A percentile compares a stretch with the other conserved stretches of the same genome.
These are phyloP conservation scores for Bovichtus variegatus DNA, from an alignment of 2,797 vertebrate species.

Conservation along the genomic window DNA sequence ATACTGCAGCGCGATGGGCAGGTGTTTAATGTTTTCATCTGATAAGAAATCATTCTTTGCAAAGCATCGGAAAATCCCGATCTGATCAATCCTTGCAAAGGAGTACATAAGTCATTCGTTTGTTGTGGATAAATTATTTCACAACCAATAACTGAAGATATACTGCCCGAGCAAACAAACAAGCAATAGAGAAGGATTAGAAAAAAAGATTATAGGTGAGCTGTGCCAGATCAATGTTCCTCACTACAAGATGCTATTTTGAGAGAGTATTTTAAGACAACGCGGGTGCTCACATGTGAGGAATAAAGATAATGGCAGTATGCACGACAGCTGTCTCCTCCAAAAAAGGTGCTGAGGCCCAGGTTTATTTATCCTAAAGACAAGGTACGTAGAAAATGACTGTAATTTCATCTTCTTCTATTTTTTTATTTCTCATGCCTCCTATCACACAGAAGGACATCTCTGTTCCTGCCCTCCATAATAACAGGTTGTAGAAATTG, in stretches of 20 bases:
- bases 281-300: not conserved
- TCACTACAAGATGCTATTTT: not conserved
- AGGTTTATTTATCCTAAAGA: conserved; percentile 13
- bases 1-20: not conserved
- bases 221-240: not conserved
- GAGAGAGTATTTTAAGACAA: not conserved
- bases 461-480: not conserved
- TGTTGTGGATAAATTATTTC: conserved; percentile 1
- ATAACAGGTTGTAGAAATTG: conserved; percentile 16
- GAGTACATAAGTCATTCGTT: not conserved
- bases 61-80: not conserved
- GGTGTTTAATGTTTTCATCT: conserved; percentile 17
- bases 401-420: conserved; percentile 5
- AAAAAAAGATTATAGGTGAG: not conserved
- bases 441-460: conserved; percentile 4
- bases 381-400: not conserved
- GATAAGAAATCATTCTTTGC: conserved; percentile 2
- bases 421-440: not conserved
- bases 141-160: not conserved
- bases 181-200: not conserved
- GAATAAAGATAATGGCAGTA: conserved; percentile 11
- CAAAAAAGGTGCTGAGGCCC: not conserved
- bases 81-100: not conserved
- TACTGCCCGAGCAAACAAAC: not conserved
- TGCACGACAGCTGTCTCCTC: not conserved